Conservation (phyloP, 2,113 vertebrate species). For the Dipodomys stephensi region DNA sequence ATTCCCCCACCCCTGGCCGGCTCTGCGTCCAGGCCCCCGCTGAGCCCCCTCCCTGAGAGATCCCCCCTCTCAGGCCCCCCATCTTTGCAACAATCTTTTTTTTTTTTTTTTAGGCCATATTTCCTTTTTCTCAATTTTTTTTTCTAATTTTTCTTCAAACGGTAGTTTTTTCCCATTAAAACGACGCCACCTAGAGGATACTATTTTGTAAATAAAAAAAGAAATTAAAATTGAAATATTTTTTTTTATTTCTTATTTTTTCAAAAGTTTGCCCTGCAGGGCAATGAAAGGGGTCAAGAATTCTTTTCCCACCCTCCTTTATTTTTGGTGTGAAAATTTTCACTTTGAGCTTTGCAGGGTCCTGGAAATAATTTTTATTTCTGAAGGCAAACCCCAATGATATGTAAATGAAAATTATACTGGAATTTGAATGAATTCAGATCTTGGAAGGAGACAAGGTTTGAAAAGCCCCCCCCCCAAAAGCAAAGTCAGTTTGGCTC, state of each 20-base stretch:
- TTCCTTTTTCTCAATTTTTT: constrained; percentile 80
- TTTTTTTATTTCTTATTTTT: constrained; percentile 85
- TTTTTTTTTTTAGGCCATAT: constrained; percentile 73
- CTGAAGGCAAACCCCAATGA: constrained; percentile 75
- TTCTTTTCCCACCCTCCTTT: constrained; percentile 67
- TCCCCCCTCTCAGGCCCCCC: constrained; percentile 22
- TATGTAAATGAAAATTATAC: constrained; percentile 87
- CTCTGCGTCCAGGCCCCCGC: neutral
- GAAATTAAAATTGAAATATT: constrained; percentile 89
- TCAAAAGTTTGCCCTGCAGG: constrained; percentile 57
- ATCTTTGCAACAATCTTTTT: constrained; percentile 78
- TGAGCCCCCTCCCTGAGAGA: neutral
- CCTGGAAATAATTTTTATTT: constrained; percentile 70
- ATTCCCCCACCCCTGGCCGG: constrained; percentile 61
- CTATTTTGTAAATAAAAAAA: constrained; percentile 88
- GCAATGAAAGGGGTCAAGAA: neutral
- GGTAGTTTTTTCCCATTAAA: constrained; percentile 87
- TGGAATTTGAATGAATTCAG: constrained; percentile 88
- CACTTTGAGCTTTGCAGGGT: constrained; percentile 46
- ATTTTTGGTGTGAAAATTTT: constrained; percentile 54
- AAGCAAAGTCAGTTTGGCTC: constrained; percentile 63
- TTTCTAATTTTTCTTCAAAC: constrained; percentile 84
- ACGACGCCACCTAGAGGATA: constrained; percentile 94
- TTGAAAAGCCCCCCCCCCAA: constrained; percentile 30
- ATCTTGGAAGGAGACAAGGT: constrained; percentile 71